Evolutionary conservation across 1,140 invertebrate species (phyloP), one percentile per base, ranked within the genome.

Genomic region (Drosophila rufa): DNA sequence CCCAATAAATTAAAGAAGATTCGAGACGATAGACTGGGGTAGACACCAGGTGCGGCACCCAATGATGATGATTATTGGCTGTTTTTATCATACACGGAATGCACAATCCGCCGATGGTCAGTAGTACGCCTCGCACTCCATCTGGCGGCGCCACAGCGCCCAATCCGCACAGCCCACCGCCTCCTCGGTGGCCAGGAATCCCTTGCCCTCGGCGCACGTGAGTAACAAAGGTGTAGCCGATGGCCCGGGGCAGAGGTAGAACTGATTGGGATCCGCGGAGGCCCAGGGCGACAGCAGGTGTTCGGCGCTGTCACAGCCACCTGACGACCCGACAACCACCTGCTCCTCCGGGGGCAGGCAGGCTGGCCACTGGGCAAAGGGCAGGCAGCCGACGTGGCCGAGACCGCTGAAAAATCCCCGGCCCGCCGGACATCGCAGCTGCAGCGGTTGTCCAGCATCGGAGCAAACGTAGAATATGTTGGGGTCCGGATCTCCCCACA

Each of bases 401-500:
- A 75, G 70, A 25, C 91, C 91, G 58, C 80, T 80, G 81, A 92
- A 92, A 89, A 91, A 92, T 46, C 91, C 91, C 27, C 84, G 81
- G 53, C 91, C 91, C 70, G 78, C 60, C 22, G 91, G 91, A 67
- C 91, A 92, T 12, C 65, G 81, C 19, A 92, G 51, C 58, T 82
- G 81, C 57, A 92, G 42, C 40, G 91, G 69, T 69, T 58, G 82
- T 36, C 71, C 87, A 12, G 33, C 60, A 56, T 45, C 75, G 57
- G 78, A 80, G 74, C 91, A 92, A 19, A 92, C 78, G 82, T 92
- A 89, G 74, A 83, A 92, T 89, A 92, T 83, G 75, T 91, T 92
- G 60, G 91, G 91, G 79, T 92, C 81, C 47, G 91, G 87, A 83
- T 92, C 91, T 70, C 91, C 91, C 91, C 91, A 92, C 84, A 92